phyloP scores from a whole-genome alignment of 1,140 invertebrate genomes.

The Rhysida immarginata region DNA sequence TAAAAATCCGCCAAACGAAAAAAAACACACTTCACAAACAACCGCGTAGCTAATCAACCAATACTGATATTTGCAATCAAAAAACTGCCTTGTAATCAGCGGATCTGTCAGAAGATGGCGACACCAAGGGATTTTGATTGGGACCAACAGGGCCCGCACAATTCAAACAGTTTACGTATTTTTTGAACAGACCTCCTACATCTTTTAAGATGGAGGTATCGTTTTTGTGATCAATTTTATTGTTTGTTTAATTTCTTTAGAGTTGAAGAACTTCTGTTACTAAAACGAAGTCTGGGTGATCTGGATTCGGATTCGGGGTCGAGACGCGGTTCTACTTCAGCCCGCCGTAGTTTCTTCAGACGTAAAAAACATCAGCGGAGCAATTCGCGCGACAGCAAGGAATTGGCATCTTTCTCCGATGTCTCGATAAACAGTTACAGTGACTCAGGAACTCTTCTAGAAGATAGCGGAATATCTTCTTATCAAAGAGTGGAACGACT shows the following conservation, averaged over 20 bases:
- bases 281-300: constrained; percentile 52
- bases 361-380: constrained; percentile 73
- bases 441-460: constrained; percentile 61
- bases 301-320: constrained; percentile 22
- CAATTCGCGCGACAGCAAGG: constrained; percentile 63
- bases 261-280: constrained; percentile 68
- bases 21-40: no score
- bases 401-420: constrained; percentile 77
- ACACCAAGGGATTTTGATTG: no score
- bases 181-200: no score
- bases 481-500: constrained; percentile 83
- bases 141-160: no score
- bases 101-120: no score
- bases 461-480: constrained; percentile 57
- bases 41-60: no score
- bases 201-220: no score
- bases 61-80: no score
- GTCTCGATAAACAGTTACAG: constrained; percentile 67
- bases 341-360: constrained; percentile 76
- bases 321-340: constrained; percentile 57
- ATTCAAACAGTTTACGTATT: no score
- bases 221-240: no score
- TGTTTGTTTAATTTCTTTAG: constrained; percentile 31
- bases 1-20: no score
- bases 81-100: no score